Base-by-base conservation (phyloP, 2,888 invertebrate species). In the Pammene aurita region DNA sequence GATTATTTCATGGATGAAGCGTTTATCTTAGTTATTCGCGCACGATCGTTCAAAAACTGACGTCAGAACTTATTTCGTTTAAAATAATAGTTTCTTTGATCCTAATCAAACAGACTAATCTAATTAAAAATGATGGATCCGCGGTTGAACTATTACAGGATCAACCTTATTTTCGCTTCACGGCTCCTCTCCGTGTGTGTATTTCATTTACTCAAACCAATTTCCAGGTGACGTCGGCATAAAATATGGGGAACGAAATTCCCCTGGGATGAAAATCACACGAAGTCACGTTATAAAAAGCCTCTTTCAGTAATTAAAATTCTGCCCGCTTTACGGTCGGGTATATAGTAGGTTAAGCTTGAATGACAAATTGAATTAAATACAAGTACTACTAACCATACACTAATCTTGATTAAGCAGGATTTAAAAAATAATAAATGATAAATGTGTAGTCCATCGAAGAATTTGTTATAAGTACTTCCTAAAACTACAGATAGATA, bases 231-330 rank as follows among this genome's bases (percentile, higher is more conserved):
- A 58, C 26, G 64, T 54, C 34, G 42, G 44, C 35, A 54, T 63
- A 57, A 61, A 48, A 57, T 42, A 42, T 44, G 13, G 48, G 10
- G 54, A 58, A 55, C 18, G 50, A 41, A 58, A 48, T 34, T 38
- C 60, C 38, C n/a, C 26, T 11, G 54, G 56, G 34, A 56, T 48
- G 48, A 60, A 60, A 69, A 60, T 69, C 55, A 60, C 52, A 54
- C 52, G 41, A 18, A 58, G 58, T 65, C 38, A 54, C 54, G 46
- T 48, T 58, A 57, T 38, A 52, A 54, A 69, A 65, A 46, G 64
- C 46, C 46, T 60, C 64, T 69, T 60, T 48, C 54, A 63, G 63
- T 68, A 57, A 68, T 68, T 68, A 63, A 68, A 68, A 63, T 52
- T 63, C 57, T 44, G 54, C 14, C 42, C 54, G 63, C 63, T 52